Conservation (phyloP, 2,888 invertebrate species). For the Acanthosepion esculentum region DNA sequence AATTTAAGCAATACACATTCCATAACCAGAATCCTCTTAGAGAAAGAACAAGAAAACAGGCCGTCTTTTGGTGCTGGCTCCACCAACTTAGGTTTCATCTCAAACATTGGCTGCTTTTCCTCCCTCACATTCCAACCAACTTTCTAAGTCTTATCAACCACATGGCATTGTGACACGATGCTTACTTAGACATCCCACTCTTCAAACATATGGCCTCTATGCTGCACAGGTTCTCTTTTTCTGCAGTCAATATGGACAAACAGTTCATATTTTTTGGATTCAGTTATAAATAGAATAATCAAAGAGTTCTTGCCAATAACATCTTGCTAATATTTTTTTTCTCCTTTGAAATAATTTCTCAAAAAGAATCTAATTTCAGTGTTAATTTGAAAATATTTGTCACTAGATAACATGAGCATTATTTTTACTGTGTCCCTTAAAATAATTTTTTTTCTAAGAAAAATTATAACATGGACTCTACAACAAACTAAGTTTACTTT, state of each 20-base stretch:
- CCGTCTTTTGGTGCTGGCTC: neutral
- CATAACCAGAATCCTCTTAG: neutral
- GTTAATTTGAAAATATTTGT: too few relatives aligned
- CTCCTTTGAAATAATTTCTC: too few relatives aligned
- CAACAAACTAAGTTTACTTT: too few relatives aligned
- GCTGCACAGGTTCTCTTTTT: neutral
- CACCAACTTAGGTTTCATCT: neutral
- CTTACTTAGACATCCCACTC: neutral
- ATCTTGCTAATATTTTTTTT: too few relatives aligned
- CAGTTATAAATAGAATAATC: too few relatives aligned
- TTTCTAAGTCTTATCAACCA: constrained; percentile 17
- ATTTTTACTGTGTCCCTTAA: too few relatives aligned
- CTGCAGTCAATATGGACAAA: neutral
- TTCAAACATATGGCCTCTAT: neutral
- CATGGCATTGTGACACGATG: constrained; percentile 9
- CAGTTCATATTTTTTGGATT: too few relatives aligned
- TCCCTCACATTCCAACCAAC: constrained; percentile 15
- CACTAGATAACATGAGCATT: too few relatives aligned
- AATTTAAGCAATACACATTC: neutral
- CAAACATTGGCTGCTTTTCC: constrained; percentile 8
- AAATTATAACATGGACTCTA: too few relatives aligned
- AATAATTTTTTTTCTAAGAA: too few relatives aligned
- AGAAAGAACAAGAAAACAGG: neutral
- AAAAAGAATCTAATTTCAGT: too few relatives aligned
- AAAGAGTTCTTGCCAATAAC: too few relatives aligned